Evolutionary conservation across 2,113 vertebrate genomes (phyloP).

Genomic region (Vulpes vulpes): DNA sequence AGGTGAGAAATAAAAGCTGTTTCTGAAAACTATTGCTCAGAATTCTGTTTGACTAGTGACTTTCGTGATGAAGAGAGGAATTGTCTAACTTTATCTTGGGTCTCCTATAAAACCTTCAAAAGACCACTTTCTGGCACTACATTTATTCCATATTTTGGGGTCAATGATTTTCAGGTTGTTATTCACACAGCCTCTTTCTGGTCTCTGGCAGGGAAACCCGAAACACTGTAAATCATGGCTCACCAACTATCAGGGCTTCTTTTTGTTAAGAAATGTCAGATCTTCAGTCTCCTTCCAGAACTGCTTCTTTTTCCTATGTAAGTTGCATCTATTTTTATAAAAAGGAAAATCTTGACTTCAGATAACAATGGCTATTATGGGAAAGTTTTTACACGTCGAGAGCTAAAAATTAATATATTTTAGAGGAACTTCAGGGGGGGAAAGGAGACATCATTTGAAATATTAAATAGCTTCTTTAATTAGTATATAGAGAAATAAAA

Average conservation of each 20-base stretch:
- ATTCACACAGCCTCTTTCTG: neutral
- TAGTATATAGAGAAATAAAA: neutral
- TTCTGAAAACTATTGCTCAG: neutral
- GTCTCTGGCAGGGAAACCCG: neutral
- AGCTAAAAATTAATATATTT: neutral
- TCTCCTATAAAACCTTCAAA: neutral
- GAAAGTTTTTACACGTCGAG: neutral
- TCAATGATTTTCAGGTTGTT: neutral
- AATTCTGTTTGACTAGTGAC: neutral
- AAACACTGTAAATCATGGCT: neutral
- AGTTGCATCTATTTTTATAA: neutral
- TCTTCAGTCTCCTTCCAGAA: neutral
- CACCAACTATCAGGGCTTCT: neutral
- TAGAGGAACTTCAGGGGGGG: neutral
- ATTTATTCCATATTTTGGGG: neutral
- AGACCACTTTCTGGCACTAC: neutral
- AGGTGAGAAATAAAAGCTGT: neutral
- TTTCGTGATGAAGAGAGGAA: neutral
- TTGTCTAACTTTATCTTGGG: neutral
- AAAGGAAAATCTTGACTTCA: neutral
- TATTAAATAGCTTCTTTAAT: neutral
- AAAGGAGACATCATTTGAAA: neutral
- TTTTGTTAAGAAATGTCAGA: neutral
- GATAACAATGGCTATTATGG: neutral
- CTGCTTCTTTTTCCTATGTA: neutral